Evolutionary conservation across 2,113 vertebrate genomes (phyloP), one percentile per base, ranked within the genome.

Genomic region (Pristiophorus japonicus): DNA sequence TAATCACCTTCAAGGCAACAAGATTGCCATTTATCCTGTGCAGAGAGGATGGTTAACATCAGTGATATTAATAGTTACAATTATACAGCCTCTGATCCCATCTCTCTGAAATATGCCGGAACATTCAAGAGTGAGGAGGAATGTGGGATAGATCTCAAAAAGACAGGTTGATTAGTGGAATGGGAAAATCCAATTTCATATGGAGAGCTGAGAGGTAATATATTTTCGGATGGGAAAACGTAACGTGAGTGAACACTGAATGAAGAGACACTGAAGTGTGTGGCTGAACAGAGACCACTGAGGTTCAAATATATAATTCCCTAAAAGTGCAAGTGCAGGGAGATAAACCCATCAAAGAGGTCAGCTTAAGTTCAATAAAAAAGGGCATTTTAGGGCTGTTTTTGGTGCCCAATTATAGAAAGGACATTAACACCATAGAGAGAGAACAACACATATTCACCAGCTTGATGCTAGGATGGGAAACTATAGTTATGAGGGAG

Each of bases 1-100:
- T 97, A 95, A 99, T 98, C 96, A 98, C 98, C 96, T 99, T 99
- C 96, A 99, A 96, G 10, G 98, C 98, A 95, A 99, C 98, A 85
- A 99, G 96, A 96, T 98, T 98, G 14, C 98, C 98, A 0, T 98
- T 99, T 96, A 98, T 99, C 97, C 98, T 98, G 92, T 45, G 24
- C 65, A 94, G 63, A 94, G 45, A 67, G 38, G 42, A 73, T 30
- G 2, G 6, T 94, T 51, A 94, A 70, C 93, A 51, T 1, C 66
- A 34, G 16, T 20, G 27, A 2, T 27, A 88, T 11, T 88, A 10
- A 85, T 47, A 30, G 8, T 55, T 5, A 34, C 4, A 1, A 16
- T 81, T 14, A 14, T 16, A 81, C 75, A 38, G 34, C 12, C 34
- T 42, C 81, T 85, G 81, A 85, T 85, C 38, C n/a, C 78, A 42